These are phyloP conservation scores for Pangasianodon hypophthalmus DNA, from an alignment of 2,113 vertebrate genomes.

Conservation along the genomic window DNA sequence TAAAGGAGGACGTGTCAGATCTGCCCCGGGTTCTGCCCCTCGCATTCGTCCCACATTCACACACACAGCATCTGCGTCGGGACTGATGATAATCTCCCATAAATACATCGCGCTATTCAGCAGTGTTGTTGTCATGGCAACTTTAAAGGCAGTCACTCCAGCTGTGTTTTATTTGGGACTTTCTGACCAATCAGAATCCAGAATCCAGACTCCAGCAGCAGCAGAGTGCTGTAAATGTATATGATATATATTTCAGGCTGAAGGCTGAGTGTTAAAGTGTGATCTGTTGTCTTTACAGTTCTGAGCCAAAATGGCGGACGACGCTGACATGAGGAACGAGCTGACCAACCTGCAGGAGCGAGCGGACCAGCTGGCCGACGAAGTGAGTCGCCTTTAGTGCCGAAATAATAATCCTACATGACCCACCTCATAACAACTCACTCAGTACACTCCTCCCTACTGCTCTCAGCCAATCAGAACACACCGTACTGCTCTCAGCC, in stretches of 20 bases:
- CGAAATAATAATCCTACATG: neutral
- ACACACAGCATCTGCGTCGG: neutral
- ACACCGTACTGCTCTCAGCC: constrained; percentile 7
- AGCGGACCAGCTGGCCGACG: constrained; percentile 92
- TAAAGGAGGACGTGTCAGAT: neutral
- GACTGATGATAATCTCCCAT: neutral
- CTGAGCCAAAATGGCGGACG: constrained; percentile 86
- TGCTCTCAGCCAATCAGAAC: constrained; percentile 59
- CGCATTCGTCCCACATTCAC: neutral
- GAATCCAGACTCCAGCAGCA: neutral
- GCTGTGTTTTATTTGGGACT: neutral
- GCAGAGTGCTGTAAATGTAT: neutral
- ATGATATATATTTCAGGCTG: neutral
- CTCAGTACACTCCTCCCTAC: neutral
- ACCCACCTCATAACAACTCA: no score
- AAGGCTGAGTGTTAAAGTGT: neutral
- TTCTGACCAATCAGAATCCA: neutral
- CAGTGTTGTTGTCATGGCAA: neutral
- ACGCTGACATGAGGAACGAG: constrained; percentile 97
- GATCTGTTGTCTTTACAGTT: neutral
- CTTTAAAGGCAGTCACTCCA: neutral
- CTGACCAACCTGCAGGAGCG: constrained; percentile 94
- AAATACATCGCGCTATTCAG: neutral
- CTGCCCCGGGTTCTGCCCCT: neutral
- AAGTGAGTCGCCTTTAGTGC: constrained; percentile 72